Evolutionary conservation across 2,888 invertebrate species (phyloP).

Genomic region (Colletes collaris): DNA sequence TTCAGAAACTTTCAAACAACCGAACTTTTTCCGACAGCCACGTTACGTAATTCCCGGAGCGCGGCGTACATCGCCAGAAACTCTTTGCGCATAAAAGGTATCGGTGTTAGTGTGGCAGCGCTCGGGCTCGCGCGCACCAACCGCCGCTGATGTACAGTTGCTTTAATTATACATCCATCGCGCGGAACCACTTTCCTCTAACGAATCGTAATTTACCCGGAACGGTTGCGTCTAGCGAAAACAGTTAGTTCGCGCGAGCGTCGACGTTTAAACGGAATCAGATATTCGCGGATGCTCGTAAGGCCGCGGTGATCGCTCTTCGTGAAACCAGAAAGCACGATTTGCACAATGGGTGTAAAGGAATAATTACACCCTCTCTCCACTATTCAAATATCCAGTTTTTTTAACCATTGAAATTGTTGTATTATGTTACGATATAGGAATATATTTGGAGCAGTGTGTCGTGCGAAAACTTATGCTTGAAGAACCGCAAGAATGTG

Average conservation of each 20-base stretch:
- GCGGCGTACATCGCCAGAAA: constrained; percentile 14
- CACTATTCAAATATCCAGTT: no score
- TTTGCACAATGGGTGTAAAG: not conserved
- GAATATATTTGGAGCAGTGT: no score
- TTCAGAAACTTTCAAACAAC: constrained; percentile 10
- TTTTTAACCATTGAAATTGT: no score
- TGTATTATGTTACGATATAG: no score
- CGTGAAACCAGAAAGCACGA: constrained; percentile 6
- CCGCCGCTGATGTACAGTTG: constrained; percentile 50
- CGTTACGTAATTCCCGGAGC: constrained; percentile 20
- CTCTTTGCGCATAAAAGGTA: constrained; percentile 24
- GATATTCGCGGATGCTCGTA: constrained; percentile 7
- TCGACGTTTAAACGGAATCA: constrained; percentile 44
- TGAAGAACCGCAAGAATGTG: no score
- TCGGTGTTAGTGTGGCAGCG: constrained; percentile 26
- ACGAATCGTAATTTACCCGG: constrained; percentile 65
- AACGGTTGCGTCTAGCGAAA: constrained; percentile 58
- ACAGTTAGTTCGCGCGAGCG: constrained; percentile 53
- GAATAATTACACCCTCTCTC: not conserved
- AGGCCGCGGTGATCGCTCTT: constrained; percentile 18
- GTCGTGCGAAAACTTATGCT: no score
- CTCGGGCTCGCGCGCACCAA: not conserved
- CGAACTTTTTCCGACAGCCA: constrained; percentile 7
- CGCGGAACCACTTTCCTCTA: constrained; percentile 71
- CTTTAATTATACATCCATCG: constrained; percentile 69